phyloP scores from a whole-genome alignment of 2,113 vertebrate genomes.

The Diadophis punctatus region DNA sequence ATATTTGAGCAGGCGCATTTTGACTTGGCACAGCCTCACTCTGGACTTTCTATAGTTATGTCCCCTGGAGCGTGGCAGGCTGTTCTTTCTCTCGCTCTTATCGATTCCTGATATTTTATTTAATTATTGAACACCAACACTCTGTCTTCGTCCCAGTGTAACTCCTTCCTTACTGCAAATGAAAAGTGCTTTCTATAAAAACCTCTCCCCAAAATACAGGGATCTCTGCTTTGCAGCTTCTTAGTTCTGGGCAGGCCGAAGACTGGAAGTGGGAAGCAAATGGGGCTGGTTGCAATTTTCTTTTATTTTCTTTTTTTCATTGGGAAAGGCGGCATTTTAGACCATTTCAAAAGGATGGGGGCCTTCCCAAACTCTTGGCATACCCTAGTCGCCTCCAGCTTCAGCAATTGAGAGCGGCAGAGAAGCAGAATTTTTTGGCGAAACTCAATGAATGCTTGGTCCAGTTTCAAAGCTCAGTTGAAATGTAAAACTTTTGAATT shows the following conservation, averaged over 20 bases:
- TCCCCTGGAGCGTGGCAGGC: background rate
- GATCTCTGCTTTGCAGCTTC: no score
- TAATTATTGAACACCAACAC: background rate
- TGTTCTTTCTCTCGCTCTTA: background rate
- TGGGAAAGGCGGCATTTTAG: background rate
- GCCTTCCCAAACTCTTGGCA: background rate
- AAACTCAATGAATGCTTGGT: no score
- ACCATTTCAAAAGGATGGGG: background rate
- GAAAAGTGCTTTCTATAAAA: background rate
- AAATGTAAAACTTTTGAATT: background rate
- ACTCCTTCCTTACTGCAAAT: background rate
- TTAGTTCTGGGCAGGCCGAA: background rate
- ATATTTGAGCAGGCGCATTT: background rate
- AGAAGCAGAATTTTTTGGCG: background rate
- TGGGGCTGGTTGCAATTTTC: background rate
- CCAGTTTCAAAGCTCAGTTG: background rate
- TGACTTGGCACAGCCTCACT: background rate
- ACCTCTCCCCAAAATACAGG: background rate
- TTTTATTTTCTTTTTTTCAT: no score
- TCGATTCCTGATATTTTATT: constrained; percentile 26
- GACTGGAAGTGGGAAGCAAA: no score
- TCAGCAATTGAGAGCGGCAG: no score
- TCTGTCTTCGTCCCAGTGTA: background rate
- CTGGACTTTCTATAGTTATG: background rate
- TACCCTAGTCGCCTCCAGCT: background rate